Percentiles rank a stretch among this genome's conserved stretches.
Conservation (phyloP, 2,888 invertebrate genomes). For the Dendrolimus houi region DNA sequence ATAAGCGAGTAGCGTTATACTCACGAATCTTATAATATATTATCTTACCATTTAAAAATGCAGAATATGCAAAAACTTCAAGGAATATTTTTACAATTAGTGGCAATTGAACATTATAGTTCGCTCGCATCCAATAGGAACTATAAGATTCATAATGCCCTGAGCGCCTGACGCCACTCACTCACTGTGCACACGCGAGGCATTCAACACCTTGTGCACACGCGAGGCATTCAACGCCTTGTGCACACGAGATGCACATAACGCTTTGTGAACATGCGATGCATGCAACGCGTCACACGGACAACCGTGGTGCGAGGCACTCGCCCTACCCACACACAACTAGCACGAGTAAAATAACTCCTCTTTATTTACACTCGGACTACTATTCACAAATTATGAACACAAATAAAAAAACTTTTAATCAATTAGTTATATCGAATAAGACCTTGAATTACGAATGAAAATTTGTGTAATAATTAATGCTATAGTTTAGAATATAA, state of each 20-base stretch:
- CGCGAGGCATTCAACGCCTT: too few relatives aligned
- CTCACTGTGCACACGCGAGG: constrained; percentile 2
- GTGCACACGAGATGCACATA: too few relatives aligned
- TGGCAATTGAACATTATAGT: constrained; percentile 76
- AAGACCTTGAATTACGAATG: constrained; percentile 44
- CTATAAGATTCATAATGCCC: constrained; percentile 76
- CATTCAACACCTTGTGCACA: too few relatives aligned
- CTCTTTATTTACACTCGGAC: constrained; percentile 52
- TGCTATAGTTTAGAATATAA: constrained; percentile 73
- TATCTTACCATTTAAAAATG: constrained; percentile 72
- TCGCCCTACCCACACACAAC: constrained; percentile 48
- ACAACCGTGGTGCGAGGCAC: constrained; percentile 46
- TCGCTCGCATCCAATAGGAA: constrained; percentile 75
- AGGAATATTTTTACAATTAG: constrained; percentile 71
- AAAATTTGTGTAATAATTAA: constrained; percentile 67
- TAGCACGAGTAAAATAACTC: constrained; percentile 64
- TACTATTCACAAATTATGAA: constrained; percentile 59
- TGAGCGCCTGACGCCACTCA: constrained; percentile 27
- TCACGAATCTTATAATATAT: constrained; percentile 65
- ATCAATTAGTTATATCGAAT: constrained; percentile 57
- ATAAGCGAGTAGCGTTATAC: constrained; percentile 70
- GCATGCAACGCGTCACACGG: constrained; percentile 1
- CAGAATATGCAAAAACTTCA: constrained; percentile 74
- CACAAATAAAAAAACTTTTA: constrained; percentile 50
- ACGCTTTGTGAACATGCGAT: too few relatives aligned